Conservation (phyloP, 2,888 invertebrate species). For the Coecobrya sp. region DNA sequence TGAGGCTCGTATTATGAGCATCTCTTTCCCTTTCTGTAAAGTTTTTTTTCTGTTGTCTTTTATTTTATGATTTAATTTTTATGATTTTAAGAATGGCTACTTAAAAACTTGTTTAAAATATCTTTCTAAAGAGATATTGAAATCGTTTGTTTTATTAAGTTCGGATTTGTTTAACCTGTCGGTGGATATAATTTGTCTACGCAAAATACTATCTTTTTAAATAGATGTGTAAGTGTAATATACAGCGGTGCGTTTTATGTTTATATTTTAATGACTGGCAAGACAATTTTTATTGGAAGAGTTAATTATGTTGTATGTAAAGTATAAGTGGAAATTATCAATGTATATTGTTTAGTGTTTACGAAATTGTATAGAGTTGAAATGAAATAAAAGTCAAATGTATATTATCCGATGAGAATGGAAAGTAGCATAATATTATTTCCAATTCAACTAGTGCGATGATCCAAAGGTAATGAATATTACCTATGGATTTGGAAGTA, state of each 20-base stretch:
- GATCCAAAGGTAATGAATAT: too few species aligned
- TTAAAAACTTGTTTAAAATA: conserved; percentile 27
- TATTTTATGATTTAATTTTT: not conserved
- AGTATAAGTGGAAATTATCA: not conserved
- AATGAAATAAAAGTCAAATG: conserved; percentile 39
- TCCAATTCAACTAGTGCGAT: too few species aligned
- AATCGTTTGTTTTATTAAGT: conserved; percentile 41
- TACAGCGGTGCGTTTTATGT: conserved; percentile 13
- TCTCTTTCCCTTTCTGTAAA: not conserved
- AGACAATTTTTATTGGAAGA: not conserved
- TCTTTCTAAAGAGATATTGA: conserved; percentile 23
- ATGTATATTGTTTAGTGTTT: conserved; percentile 33
- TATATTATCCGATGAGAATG: conserved; percentile 34
- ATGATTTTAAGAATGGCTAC: conserved; percentile 13
- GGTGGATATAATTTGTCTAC: not conserved
- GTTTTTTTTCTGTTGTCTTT: conserved; percentile 25
- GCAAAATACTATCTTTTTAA: conserved; percentile 67
- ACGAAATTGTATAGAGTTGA: conserved; percentile 57
- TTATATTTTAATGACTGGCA: conserved; percentile 51
- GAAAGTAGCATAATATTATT: too few species aligned
- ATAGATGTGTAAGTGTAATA: conserved; percentile 67
- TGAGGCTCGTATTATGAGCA: not conserved
- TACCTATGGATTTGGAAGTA: too few species aligned
- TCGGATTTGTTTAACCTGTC: conserved; percentile 52
- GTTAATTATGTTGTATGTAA: conserved; percentile 32